Base-by-base conservation (phyloP, 2,888 invertebrate genomes). In the Rhynchonema sp. region DNA sequence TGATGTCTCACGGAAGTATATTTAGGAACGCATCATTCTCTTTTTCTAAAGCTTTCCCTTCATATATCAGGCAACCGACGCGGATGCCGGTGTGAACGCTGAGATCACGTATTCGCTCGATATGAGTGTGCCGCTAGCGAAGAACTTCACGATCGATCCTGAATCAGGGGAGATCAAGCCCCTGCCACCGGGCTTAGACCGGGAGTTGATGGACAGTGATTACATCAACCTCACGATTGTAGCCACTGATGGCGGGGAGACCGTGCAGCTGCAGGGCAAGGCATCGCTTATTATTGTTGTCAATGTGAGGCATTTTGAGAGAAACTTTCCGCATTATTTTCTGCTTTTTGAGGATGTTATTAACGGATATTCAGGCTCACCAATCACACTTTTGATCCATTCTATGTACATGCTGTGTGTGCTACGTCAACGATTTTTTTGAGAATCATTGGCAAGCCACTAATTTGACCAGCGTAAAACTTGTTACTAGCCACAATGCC, bases 91-190 rank as follows among this genome's bases (percentile, higher is more conserved):
- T 13, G 29, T 22, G 1, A 62, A 62, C 49, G n/a, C 29, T n/a
- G n/a, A 46, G 1, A 28, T 62, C n/a, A 38, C 59, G 2, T 62
- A 62, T 28, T 13, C 23, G 22, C 25, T 61, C 23, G 46, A 49
- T 20, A 9, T 46, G 26, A 9, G 28, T 30, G 56, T 58, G 3
- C 62, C 66, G 46, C 30, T 60, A 20, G 82, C 83, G 52, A 84
- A 85, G 67, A 80, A 83, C 66, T 92, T 94, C 74, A 77, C 79
- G 63, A 84, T 91, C 59, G 81, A 90, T 72, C 78, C 83, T 9
- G 80, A 82, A 49, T 84, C 84, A 1, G 92, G 92, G 0, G 79
- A 83, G 59, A 83, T 94, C 62, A 3, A n/a, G 23, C 27, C 53
- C 6, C n/a, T 2, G 2, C 38, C 46, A 1, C 62, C 60, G 20